Conservation (phyloP, 2,113 vertebrate species). For the Dascyllus trimaculatus region DNA sequence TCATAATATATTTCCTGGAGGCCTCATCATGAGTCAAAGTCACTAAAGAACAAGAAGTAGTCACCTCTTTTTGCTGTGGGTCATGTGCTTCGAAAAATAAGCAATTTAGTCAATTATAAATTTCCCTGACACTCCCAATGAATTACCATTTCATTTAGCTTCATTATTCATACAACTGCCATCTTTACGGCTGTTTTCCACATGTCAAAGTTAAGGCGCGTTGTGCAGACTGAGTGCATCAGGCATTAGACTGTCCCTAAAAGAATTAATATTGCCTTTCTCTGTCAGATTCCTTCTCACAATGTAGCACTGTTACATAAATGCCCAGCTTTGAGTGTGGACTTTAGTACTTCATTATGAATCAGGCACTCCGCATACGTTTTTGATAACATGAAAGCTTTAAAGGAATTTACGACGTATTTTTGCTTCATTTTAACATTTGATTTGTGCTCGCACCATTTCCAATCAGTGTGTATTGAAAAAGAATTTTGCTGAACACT, state of each 20-base stretch:
- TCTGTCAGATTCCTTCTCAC: constrained; percentile 13
- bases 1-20: constrained; percentile 17
- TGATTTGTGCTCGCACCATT: neutral
- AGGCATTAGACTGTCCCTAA: constrained; percentile 35
- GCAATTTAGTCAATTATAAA: constrained; percentile 59
- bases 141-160: constrained; percentile 76
- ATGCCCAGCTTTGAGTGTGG: neutral
- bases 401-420: neutral
- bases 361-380: neutral
- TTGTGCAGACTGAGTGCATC: constrained; percentile 67
- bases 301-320: constrained; percentile 9
- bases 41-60: constrained; percentile 25
- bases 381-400: too few relatives aligned
- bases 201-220: constrained; percentile 58
- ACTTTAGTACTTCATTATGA: constrained; percentile 14
- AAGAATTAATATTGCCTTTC: constrained; percentile 41
- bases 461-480: neutral
- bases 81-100: constrained; percentile 57
- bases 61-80: constrained; percentile 30
- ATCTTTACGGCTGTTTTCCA: constrained; percentile 66
- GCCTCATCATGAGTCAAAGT: constrained; percentile 31
- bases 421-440: neutral
- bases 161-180: constrained; percentile 72
- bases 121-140: constrained; percentile 65
- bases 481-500: neutral